Conservation (phyloP, 2,888 invertebrate species). For the Physocephala rufipes region DNA sequence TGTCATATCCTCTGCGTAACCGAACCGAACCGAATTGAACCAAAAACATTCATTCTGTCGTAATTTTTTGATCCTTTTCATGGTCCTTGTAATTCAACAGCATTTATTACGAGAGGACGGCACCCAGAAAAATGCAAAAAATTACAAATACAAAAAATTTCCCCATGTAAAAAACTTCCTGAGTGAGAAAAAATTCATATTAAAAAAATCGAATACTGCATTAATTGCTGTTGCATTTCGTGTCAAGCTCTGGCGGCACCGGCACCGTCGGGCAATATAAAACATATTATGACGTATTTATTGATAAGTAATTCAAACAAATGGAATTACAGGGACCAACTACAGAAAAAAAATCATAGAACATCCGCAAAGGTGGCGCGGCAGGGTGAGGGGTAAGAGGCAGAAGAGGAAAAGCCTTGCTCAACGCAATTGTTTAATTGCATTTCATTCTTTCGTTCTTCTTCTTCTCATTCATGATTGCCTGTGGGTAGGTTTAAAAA, state of each 20-base stretch:
- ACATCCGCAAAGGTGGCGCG: too few relatives aligned
- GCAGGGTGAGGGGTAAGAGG: too few relatives aligned
- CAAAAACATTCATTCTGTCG: background rate
- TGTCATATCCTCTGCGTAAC: background rate
- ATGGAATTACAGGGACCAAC: background rate
- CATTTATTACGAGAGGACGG: too few relatives aligned
- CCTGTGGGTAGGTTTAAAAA: too few relatives aligned
- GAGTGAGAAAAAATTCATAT: background rate
- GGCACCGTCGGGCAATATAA: background rate
- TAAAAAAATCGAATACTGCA: background rate
- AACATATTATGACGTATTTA: constrained; percentile 11
- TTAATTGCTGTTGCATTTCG: constrained; percentile 4
- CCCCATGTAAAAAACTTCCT: background rate
- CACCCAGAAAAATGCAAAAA: background rate
- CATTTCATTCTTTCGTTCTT: too few relatives aligned
- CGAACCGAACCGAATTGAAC: too few relatives aligned
- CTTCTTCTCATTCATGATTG: too few relatives aligned
- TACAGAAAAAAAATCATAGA: too few relatives aligned
- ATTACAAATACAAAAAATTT: too few relatives aligned
- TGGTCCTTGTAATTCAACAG: background rate
- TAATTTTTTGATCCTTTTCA: background rate
- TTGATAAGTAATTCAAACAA: constrained; percentile 7
- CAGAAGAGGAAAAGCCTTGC: too few relatives aligned
- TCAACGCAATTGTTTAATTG: too few relatives aligned
- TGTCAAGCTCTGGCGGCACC: background rate